Evolutionary conservation across 2,888 invertebrate species (phyloP).

Genomic region (Pyrrhosoma nymphula): DNA sequence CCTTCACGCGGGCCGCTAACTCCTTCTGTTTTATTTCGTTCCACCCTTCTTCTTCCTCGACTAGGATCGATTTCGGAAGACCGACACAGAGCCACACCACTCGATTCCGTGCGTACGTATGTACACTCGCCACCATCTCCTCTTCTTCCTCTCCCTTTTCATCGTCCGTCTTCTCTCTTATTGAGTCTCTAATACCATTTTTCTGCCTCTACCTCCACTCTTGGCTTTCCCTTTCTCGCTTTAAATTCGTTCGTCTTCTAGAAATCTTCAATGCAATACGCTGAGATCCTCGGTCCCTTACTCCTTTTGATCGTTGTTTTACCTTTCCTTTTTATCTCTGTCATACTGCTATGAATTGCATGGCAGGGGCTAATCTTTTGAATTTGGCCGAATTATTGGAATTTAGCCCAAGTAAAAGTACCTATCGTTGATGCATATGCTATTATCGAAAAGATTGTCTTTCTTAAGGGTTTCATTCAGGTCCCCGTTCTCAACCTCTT

Average conservation of each 20-base stretch:
- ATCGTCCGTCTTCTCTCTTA: not conserved
- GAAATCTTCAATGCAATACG: not conserved
- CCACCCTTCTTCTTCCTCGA: not conserved
- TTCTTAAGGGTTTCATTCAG: not conserved
- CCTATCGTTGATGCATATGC: not conserved
- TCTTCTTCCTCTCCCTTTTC: not conserved
- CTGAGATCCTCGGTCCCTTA: not conserved
- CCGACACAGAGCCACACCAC: not conserved
- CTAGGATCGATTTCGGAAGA: not conserved
- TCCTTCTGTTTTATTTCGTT: not conserved
- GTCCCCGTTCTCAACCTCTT: not conserved
- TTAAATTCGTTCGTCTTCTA: not conserved
- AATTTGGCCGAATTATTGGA: not conserved
- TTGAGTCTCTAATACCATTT: not conserved
- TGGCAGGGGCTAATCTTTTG: not conserved
- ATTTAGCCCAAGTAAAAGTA: not conserved
- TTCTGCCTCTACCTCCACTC: not conserved
- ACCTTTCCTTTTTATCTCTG: not conserved
- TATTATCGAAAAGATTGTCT: not conserved
- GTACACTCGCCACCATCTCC: not conserved
- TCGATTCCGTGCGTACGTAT: not conserved
- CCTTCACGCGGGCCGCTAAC: no score
- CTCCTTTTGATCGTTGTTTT: not conserved
- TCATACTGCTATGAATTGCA: not conserved
- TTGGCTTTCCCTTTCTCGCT: not conserved